These are phyloP conservation scores for Lasius platythorax DNA, from an alignment of 2,888 invertebrate genomes.

Conservation along the genomic window DNA sequence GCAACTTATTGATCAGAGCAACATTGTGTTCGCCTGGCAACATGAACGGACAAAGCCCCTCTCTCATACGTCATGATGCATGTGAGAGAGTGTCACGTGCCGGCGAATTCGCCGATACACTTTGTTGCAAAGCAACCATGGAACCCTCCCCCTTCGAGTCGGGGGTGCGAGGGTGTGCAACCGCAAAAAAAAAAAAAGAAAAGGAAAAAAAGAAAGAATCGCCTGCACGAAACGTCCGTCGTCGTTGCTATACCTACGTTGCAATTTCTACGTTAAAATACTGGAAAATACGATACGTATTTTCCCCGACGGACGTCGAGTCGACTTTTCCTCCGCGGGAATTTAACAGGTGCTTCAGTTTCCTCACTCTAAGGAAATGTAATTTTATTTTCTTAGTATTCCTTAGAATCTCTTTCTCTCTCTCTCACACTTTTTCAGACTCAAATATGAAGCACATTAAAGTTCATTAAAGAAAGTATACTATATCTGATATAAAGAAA, in stretches of 20 bases:
- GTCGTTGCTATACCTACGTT: constrained; percentile 19
- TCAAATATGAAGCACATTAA: constrained; percentile 3
- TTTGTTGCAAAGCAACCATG: constrained; percentile 8
- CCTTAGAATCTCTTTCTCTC: background rate
- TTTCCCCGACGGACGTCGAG: constrained; percentile 44
- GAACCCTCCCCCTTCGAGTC: background rate
- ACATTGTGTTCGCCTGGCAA: constrained; percentile 24
- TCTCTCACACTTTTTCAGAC: background rate
- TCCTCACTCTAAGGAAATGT: constrained; percentile 23
- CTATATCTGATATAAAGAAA: background rate
- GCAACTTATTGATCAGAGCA: constrained; percentile 45
- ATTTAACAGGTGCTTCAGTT: constrained; percentile 47
- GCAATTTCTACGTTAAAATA: constrained; percentile 46
- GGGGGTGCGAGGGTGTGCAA: background rate
- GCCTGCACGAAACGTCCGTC: constrained; percentile 46
- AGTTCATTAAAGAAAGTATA: background rate
- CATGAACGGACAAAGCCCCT: constrained; percentile 38
- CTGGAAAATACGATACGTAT: constrained; percentile 49
- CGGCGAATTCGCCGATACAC: constrained; percentile 35
- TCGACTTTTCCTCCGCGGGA: constrained; percentile 46
- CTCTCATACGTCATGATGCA: constrained; percentile 46
- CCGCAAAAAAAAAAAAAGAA: background rate
- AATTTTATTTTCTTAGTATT: constrained; percentile 32
- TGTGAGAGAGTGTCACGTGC: constrained; percentile 54
- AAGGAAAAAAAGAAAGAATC: background rate